Conservation (phyloP, 2,888 invertebrate genomes). For the Drosophila helvetica region DNA sequence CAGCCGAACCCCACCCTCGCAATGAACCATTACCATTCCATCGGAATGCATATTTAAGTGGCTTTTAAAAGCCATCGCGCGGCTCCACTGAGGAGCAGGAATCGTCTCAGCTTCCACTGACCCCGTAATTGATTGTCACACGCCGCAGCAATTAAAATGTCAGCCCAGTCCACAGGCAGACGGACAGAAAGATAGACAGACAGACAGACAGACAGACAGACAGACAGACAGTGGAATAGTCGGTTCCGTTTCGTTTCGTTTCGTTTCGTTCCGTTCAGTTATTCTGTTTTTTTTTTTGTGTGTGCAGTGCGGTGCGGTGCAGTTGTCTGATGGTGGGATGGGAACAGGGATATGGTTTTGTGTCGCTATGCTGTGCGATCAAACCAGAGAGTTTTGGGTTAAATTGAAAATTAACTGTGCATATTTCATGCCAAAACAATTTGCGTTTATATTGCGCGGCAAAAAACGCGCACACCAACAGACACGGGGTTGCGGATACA, state of each 20-base stretch:
- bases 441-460: conserved; percentile 50
- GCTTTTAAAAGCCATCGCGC: conserved; percentile 66
- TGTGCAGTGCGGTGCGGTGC: not conserved
- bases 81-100: conserved; percentile 34
- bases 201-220: conserved; percentile 10
- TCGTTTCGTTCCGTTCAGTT: conserved; percentile 32
- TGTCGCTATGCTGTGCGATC: conserved; percentile 16
- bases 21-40: conserved; percentile 3
- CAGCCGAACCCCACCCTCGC: not conserved
- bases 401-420: conserved; percentile 70
- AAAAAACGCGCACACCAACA: conserved; percentile 25
- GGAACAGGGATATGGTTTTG: not conserved
- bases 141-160: conserved; percentile 73
- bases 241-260: conserved; percentile 19
- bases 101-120: conserved; percentile 51
- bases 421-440: conserved; percentile 63
- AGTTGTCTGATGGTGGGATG: conserved; percentile 29
- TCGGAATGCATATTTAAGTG: conserved; percentile 67
- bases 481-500: not conserved
- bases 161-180: conserved; percentile 45
- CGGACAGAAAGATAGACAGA: conserved; percentile 16
- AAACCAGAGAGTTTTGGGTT: conserved; percentile 20
- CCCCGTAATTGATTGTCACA: conserved; percentile 73
- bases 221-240: conserved; percentile 10
- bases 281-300: conserved; percentile 22